Evolutionary conservation across 2,888 invertebrate genomes (phyloP).

Genomic region (Thymelicus sylvestris): DNA sequence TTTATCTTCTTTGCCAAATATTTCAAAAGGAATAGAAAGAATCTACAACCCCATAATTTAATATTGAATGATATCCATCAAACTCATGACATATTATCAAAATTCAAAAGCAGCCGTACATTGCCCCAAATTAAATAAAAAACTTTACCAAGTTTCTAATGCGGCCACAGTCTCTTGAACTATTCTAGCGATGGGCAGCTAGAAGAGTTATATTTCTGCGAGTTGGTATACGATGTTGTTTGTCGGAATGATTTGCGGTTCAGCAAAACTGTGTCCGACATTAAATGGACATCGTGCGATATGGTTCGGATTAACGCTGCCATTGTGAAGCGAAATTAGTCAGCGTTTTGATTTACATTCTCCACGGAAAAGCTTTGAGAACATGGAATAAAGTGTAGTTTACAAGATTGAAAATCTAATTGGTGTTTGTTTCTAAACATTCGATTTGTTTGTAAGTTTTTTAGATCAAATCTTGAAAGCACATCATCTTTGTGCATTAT

Average conservation of each 20-base stretch:
- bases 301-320: conserved; percentile 12
- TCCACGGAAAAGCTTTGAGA: not conserved
- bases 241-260: conserved; percentile 26
- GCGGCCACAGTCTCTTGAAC: not conserved
- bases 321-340: conserved; percentile 22
- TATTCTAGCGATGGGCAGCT: not conserved
- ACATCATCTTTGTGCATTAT: no score
- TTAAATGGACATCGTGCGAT: conserved; percentile 23
- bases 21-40: not conserved
- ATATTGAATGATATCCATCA: no score
- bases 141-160: conserved; percentile 9
- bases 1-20: not conserved
- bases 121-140: conserved; percentile 1
- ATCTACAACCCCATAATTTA: no score
- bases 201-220: not conserved
- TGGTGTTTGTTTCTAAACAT: not conserved
- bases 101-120: conserved; percentile 8
- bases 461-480: no score
- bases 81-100: not conserved
- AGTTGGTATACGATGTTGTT: not conserved
- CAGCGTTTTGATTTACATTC: conserved; percentile 27
- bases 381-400: not conserved
- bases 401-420: not conserved
- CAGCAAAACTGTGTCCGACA: conserved; percentile 15
- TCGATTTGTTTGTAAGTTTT: no score